Evolutionary conservation across 2,113 vertebrate species (phyloP).

Genomic region (Salvelinus sp.): DNA sequence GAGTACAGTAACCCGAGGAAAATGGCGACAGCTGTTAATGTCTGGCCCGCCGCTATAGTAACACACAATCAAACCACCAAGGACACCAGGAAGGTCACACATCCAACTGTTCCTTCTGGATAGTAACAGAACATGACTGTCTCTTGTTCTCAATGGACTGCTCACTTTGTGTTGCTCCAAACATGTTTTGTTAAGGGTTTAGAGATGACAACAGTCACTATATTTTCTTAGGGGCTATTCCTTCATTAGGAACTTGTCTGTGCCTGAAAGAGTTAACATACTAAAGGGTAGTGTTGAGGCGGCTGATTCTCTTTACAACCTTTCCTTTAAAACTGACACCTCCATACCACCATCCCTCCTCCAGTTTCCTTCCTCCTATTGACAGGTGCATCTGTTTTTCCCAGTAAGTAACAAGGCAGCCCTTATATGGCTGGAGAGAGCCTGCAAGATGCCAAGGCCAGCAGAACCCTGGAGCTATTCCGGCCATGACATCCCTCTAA

Average conservation of each 20-base stretch:
- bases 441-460: constrained; percentile 65
- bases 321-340: constrained; percentile 60
- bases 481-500: constrained; percentile 64
- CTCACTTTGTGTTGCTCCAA: no score
- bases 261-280: constrained; percentile 33
- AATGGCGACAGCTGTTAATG: no score
- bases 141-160: no score
- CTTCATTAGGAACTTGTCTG: constrained; percentile 12
- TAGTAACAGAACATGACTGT: no score
- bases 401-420: constrained; percentile 43
- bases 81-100: no score
- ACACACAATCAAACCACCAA: no score
- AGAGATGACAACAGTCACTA: no score
- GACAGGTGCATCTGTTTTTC: constrained; percentile 73
- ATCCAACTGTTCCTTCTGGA: no score
- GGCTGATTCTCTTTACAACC: constrained; percentile 40
- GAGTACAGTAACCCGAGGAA: no score
- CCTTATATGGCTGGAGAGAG: constrained; percentile 65
- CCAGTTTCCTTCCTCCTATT: constrained; percentile 66
- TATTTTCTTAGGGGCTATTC: constrained; percentile 6
- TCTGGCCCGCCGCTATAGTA: no score
- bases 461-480: constrained; percentile 65
- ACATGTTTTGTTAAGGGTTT: no score
- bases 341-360: constrained; percentile 36
- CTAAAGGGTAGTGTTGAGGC: constrained; percentile 28